Percentiles rank a stretch among this genome's conserved stretches.
Evolutionary conservation across 2,797 vertebrate genomes (phyloP).

Genomic region (Myripristis murdjan): DNA sequence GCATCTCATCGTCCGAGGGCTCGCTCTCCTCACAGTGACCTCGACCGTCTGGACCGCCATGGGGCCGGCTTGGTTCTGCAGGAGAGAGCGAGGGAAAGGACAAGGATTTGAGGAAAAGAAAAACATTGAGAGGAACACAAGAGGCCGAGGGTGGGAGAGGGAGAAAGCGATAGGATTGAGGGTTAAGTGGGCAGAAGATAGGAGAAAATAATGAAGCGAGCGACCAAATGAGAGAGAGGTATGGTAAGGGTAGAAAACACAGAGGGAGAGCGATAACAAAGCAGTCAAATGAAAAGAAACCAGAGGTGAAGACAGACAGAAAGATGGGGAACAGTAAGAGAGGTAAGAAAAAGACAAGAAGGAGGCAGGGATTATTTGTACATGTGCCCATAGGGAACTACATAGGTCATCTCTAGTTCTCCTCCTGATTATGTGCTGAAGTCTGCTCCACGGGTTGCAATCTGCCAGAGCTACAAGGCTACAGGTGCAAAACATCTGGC

Average conservation of each 20-base stretch:
- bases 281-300: conserved; percentile 25
- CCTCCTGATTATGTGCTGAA: conserved; percentile 19
- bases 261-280: conserved; percentile 16
- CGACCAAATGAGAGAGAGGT: not conserved
- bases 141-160: not conserved
- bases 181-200: not conserved
- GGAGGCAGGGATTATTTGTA: conserved; percentile 5
- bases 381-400: conserved; percentile 21
- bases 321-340: conserved; percentile 13
- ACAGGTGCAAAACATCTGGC: not conserved
- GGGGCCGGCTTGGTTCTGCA: conserved; percentile 87
- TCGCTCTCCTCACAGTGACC: conserved; percentile 95
- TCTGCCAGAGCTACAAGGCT: conserved; percentile 10
- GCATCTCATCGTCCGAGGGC: conserved; percentile 97
- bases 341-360: conserved; percentile 19
- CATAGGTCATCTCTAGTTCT: conserved; percentile 10
- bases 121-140: not conserved
- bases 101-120: not conserved
- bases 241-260: not conserved
- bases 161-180: not conserved
- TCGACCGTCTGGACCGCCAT: conserved; percentile 88
- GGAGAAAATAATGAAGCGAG: not conserved
- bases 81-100: conserved; percentile 1
- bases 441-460: conserved; percentile 23
- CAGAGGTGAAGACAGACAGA: conserved; percentile 13